Percentiles rank a stretch among this genome's conserved stretches.
phyloP scores from a whole-genome alignment of 2,797 vertebrate species.

The Tenualosa thibaudeaui region DNA sequence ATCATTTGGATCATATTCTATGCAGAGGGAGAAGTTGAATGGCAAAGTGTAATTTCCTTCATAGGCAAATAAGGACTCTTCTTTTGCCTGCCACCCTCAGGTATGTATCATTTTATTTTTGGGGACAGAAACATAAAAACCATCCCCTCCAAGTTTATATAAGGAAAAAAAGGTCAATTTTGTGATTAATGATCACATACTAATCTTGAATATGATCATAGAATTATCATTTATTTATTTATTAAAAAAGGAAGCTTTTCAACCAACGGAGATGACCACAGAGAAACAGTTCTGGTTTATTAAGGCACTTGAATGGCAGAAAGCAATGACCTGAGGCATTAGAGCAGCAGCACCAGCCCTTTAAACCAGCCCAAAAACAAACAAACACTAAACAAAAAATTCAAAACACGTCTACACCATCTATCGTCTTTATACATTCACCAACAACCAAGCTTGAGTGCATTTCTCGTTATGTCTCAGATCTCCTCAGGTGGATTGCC shows the following conservation, averaged over 20 bases:
- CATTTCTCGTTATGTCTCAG: not conserved
- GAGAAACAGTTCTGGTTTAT: conserved; percentile 25
- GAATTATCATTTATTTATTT: not conserved
- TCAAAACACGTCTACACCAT: not conserved
- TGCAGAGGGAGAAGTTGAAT: not conserved
- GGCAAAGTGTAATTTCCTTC: too few relatives aligned
- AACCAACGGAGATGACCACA: not conserved
- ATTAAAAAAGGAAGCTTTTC: not conserved
- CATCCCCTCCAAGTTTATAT: not conserved
- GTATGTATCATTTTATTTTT: not conserved
- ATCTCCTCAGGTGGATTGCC: not conserved
- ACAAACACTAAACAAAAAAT: not conserved
- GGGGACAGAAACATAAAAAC: not conserved
- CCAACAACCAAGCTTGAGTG: not conserved
- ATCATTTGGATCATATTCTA: not conserved
- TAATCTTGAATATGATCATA: not conserved
- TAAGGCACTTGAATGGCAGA: conserved; percentile 68
- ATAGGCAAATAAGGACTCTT: not conserved
- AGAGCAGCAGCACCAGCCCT: conserved; percentile 47
- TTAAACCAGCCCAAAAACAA: conserved; percentile 1
- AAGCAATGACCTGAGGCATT: conserved; percentile 48
- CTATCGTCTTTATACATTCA: not conserved
- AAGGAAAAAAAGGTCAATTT: not conserved
- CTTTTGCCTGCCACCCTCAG: not conserved
- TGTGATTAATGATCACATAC: not conserved